Conservation (phyloP, 2,888 invertebrate species). For the Philopedon plagiatum region DNA sequence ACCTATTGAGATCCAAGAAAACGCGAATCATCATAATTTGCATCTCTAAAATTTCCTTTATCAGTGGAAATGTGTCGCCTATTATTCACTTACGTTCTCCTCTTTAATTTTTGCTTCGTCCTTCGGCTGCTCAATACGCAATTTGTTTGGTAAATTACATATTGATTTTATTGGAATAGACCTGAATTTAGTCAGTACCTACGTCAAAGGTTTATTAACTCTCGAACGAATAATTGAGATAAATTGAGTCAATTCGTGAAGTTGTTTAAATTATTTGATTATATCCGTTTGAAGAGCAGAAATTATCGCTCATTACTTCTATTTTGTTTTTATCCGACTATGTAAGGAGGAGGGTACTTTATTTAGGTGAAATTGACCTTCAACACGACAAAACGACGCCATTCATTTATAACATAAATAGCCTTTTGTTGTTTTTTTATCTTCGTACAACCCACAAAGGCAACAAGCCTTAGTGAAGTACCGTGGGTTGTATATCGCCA, state of each 20-base stretch:
- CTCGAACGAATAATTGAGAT: neutral
- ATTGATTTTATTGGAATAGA: conserved; percentile 2
- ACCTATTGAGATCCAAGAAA: neutral
- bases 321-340: neutral
- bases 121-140: neutral
- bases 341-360: too few species aligned
- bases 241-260: neutral
- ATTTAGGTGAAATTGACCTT: too few species aligned
- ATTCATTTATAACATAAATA: too few species aligned
- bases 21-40: neutral
- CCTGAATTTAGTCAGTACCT: neutral
- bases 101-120: neutral
- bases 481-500: too few species aligned
- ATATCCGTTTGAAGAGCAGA: neutral
- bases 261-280: neutral
- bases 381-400: too few species aligned
- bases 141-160: neutral
- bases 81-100: neutral
- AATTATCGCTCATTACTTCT: neutral
- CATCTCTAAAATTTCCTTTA: neutral
- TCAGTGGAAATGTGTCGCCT: neutral
- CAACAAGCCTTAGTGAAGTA: too few species aligned
- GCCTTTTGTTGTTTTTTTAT: too few species aligned
- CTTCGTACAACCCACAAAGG: too few species aligned
- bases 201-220: neutral